Conservation (phyloP, 2,113 vertebrate species). For the Ailurus styani region DNA sequence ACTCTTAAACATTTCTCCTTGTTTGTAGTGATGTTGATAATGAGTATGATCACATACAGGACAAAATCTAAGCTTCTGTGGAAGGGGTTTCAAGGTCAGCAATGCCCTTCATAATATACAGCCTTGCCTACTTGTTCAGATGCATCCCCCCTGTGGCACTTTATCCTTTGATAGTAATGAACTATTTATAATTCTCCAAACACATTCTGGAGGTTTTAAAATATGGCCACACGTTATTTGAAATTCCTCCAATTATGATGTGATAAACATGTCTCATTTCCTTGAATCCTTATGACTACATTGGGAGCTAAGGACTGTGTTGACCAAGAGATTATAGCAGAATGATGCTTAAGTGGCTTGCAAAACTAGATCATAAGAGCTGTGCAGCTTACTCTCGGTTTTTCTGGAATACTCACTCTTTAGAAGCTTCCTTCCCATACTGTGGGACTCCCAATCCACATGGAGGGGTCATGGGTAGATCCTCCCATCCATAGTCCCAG, state of each 20-base stretch:
- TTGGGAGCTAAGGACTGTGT: not conserved
- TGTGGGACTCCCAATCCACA: not conserved
- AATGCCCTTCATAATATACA: not conserved
- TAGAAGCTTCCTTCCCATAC: not conserved
- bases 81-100: not conserved
- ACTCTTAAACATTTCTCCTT: not conserved
- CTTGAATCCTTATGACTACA: not conserved
- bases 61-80: constrained; percentile 1
- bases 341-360: not conserved
- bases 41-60: not conserved
- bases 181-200: not conserved
- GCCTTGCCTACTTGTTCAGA: not conserved
- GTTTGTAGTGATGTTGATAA: not conserved
- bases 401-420: not conserved
- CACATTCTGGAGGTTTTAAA: not conserved
- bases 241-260: not conserved
- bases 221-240: not conserved
- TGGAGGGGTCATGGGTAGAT: not conserved
- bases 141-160: not conserved
- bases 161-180: not conserved
- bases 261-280: not conserved
- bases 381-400: not conserved
- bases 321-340: not conserved
- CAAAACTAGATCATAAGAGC: not conserved
- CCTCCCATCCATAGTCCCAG: not conserved